Evolutionary conservation across 2,113 vertebrate species (phyloP), one percentile per base, ranked within the genome.

Genomic region (Malurus melanocephalus): DNA sequence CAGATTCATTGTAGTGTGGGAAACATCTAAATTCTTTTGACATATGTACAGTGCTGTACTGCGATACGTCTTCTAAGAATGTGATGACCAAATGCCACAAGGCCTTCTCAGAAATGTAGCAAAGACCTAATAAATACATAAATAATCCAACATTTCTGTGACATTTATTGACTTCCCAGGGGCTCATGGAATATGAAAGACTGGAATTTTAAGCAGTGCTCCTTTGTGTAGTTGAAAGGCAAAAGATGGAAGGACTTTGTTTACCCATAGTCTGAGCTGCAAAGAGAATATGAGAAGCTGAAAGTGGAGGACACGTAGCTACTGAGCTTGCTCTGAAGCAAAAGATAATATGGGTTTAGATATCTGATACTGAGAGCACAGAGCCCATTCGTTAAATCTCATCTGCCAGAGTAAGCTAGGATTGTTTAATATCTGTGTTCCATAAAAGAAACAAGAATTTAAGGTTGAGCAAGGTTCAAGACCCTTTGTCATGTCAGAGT

Each of bases 141-240:
- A 94, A 91, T 75, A 92, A 95, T 77, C 64, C 93, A 94, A 87
- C 64, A 91, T 95, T 96, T 94, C 80, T 92, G 89, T 96, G 89
- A 90, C 92, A 89, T 94, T 94, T 96, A 92, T 92, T 95, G 89
- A 88, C 93, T 96, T 94, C 83, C 76, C 52, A 80, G 76, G 66
- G 87, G 51, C 62, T 94, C 48, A 42, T 23, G 28, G 82, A 92
- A 92, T 85, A 90, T 35, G 65, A 95, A 94, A 95, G 62, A 76
- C 69, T 49, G 61, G 93, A 94, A 97, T 96, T 89, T 94, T 89
- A 96, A 96, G 87, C 51, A 92, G 76, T 46, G 64, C 76, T 91
- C 60, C 68, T 72, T 75, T 69, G 28, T 15, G 33, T 30, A 57
- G 40, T 69, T 82, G 80, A 81, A 88, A 93, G 48, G 45, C 32